Evolutionary conservation across 2,888 invertebrate species (phyloP), one percentile per base, ranked within the genome.

Genomic region (Ochropacha duplaris): DNA sequence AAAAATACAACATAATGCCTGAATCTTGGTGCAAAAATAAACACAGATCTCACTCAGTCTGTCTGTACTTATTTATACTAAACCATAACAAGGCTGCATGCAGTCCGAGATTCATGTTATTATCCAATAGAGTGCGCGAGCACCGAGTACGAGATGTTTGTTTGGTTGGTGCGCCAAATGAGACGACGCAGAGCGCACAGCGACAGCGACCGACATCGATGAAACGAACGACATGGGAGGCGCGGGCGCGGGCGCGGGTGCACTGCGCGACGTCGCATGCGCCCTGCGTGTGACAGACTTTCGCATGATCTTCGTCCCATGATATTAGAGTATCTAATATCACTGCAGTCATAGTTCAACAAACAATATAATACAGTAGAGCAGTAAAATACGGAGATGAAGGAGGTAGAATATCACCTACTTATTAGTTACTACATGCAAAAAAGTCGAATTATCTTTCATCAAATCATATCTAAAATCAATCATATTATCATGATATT

Each of bases 61-160:
- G 50, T 22, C n/a, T n/a, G 24, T 16, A 39, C 16, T 39, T 16
- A 44, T 16, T 44, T 2, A 19, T 19, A 19, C 44, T n/a, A 36
- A 44, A 44, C 19, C 9, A 44, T 44, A 22, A 78, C 86, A 86
- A 87, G 86, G 84, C 85, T 87, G 80, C 77, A 74, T 72, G 71
- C 75, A 78, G 76, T 74, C 79, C 72, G 74, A 84, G 84, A 84
- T 85, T 80, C 79, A 83, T 79, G 85, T 87, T 82, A 91, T 91
- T 87, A 89, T 89, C 72, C 86, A 90, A 90, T 90, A 81, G 80
- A 88, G 91, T 90, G 84, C 86, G 76, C 77, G 72, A 81, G 88
- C 80, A 89, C 89, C 69, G 81, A 74, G 68, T 51, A n/a, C n/a
- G n/a, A n/a, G n/a, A 68, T 63, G 59, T 44, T 44, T 44, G 44